Conservation (phyloP, 2,888 invertebrate genomes). For the Tinea trinotella region DNA sequence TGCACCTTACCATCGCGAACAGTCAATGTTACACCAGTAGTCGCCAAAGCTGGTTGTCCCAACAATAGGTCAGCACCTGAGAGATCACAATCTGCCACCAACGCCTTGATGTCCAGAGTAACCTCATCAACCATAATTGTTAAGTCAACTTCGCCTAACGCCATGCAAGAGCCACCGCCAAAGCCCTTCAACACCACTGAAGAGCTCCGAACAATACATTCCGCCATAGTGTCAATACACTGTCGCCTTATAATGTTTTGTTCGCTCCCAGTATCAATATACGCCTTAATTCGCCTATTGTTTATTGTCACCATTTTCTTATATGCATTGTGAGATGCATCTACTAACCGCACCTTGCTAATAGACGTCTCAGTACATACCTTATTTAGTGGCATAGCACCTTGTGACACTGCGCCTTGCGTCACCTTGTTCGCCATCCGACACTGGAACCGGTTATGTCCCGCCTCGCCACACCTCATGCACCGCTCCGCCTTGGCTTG, state of each 20-base stretch:
- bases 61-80: not conserved
- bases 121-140: not conserved
- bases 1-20: too few species aligned
- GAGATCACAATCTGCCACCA: not conserved
- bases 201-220: not conserved
- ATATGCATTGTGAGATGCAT: not conserved
- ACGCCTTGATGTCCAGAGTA: not conserved
- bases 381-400: not conserved
- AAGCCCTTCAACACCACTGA: not conserved
- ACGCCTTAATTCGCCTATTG: not conserved
- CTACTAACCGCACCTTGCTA: not conserved
- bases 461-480: constrained; percentile 2
- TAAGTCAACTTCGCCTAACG: not conserved
- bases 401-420: too few species aligned
- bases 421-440: not conserved
- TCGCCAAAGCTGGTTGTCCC: not conserved
- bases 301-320: not conserved
- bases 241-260: not conserved
- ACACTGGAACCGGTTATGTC: not conserved
- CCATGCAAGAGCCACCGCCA: not conserved
- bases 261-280: too few species aligned
- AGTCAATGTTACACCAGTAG: too few species aligned
- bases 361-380: too few species aligned
- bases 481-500: not conserved
- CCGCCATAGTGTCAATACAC: not conserved